Evolutionary conservation across 2,113 vertebrate genomes (phyloP), one percentile per base, ranked within the genome.

Genomic region (Sander vitreus): DNA sequence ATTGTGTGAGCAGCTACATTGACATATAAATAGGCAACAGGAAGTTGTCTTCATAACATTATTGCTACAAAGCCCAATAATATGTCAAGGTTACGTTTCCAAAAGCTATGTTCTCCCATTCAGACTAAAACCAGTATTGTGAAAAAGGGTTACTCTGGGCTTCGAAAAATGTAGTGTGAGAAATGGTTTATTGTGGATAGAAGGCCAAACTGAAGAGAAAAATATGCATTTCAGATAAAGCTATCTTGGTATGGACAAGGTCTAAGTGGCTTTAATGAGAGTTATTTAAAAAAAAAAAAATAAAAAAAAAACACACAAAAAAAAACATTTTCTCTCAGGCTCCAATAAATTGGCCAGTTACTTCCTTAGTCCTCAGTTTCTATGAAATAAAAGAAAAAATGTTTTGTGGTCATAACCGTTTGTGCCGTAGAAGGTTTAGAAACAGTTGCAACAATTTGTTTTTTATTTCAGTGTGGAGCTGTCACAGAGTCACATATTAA

Each of bases 381-480:
- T 47, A 10, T 14, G 30, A 70, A 65, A 70, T 47, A 15, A 3
- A 53, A 36, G 12, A 15, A 3, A 47, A 36, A 19, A 5, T 8
- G 33, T 36, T 54, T 6, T 62, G 45, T 39, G 53, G 59, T 45
- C 65, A 48, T 51, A 76, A 83, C 57, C 59, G 23, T 2, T 50
- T 27, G n/a, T 30, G 45, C 14, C 48, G 43, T 13, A 10, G 51
- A 67, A n/a, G 57, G 23, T 51, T 70, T 23, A 15, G 33, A 57
- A 43, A 47, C 36, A 23, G 25, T 45, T 14, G 1, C 45, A 63
- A n/a, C 47, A 21, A 23, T 23, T 48, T 19, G 55, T 47, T 30
- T 66, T 78, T 71, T 73, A 54, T 21, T 72, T 55, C 19, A 27
- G n/a, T 43, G 73, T 58, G 55, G 16, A 54, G 59, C 66, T 73